A percentile compares a stretch with the other conserved stretches of the same genome.
Evolutionary conservation across 1,140 invertebrate species (phyloP).

Genomic region (Drosophila pachea): DNA sequence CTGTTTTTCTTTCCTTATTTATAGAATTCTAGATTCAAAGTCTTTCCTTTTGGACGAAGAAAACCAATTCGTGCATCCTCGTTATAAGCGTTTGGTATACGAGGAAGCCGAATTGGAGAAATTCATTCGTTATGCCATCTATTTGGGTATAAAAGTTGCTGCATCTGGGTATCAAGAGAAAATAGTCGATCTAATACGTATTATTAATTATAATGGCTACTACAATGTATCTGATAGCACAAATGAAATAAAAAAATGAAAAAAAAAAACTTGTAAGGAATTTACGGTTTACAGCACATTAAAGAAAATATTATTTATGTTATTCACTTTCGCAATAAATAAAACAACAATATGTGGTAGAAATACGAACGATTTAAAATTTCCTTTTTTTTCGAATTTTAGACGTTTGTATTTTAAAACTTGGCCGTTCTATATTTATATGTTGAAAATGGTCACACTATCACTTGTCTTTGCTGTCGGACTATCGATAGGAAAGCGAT

Average conservation of each 20-base stretch:
- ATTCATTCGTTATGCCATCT: slow-evolving; percentile 71
- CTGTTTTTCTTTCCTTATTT: slow-evolving; percentile 5
- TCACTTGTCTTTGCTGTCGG: neutral
- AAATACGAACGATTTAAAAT: neutral
- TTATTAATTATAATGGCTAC: slow-evolving; percentile 76
- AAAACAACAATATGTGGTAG: too few species aligned
- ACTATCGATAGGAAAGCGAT: slow-evolving; percentile 26
- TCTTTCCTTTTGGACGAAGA: slow-evolving; percentile 51
- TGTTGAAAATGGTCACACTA: slow-evolving; percentile 21
- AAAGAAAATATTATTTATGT: too few species aligned
- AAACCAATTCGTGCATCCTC: slow-evolving; percentile 60
- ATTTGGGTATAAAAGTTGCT: slow-evolving; percentile 72
- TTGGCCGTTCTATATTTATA: too few species aligned
- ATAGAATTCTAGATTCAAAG: slow-evolving; percentile 61
- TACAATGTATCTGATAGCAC: slow-evolving; percentile 51
- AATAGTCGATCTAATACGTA: slow-evolving; percentile 70
- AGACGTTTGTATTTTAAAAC: neutral
- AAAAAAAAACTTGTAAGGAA: too few species aligned
- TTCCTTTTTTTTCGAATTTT: neutral
- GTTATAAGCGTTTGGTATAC: slow-evolving; percentile 60
- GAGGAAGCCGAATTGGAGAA: slow-evolving; percentile 75
- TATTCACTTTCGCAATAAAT: too few species aligned
- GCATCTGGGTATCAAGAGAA: slow-evolving; percentile 73
- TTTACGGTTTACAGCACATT: too few species aligned
- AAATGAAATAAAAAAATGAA: neutral